Evolutionary conservation across 2,113 vertebrate species (phyloP).

Genomic region (Glaucomys volans): DNA sequence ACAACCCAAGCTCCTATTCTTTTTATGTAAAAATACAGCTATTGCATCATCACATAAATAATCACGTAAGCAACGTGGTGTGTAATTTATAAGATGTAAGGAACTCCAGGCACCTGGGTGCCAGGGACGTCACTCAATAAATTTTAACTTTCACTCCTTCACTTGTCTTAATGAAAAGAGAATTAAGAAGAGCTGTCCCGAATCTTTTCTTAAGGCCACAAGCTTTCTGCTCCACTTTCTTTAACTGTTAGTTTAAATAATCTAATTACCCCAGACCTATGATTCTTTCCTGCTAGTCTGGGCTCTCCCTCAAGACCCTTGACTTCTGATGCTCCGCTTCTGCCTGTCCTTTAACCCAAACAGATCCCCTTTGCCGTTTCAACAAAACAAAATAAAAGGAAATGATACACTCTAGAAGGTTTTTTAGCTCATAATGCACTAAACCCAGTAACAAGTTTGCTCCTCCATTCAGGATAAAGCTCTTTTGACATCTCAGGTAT

Average conservation of each 20-base stretch:
- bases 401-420: not conserved
- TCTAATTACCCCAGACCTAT: not conserved
- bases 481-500: not conserved
- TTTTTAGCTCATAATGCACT: not conserved
- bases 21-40: slow-evolving; percentile 18
- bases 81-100: slow-evolving; percentile 20
- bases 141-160: not conserved
- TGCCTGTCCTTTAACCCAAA: not conserved
- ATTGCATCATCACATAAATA: not conserved
- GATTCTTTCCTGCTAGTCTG: not conserved
- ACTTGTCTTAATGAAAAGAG: slow-evolving; percentile 12
- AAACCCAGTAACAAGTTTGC: not conserved
- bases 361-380: not conserved
- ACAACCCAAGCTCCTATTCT: slow-evolving; percentile 27
- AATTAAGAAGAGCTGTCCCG: not conserved
- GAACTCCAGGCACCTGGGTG: not conserved
- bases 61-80: not conserved
- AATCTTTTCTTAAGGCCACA: not conserved
- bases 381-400: slow-evolving; percentile 15
- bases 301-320: not conserved
- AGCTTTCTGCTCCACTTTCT: not conserved
- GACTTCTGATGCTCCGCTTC: not conserved
- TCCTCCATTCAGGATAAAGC: not conserved
- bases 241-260: not conserved
- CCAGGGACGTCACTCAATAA: not conserved